A percentile compares a stretch with the other conserved stretches of the same genome.
Conservation (phyloP, 2,113 vertebrate genomes). For the Muscicapa adusta region DNA sequence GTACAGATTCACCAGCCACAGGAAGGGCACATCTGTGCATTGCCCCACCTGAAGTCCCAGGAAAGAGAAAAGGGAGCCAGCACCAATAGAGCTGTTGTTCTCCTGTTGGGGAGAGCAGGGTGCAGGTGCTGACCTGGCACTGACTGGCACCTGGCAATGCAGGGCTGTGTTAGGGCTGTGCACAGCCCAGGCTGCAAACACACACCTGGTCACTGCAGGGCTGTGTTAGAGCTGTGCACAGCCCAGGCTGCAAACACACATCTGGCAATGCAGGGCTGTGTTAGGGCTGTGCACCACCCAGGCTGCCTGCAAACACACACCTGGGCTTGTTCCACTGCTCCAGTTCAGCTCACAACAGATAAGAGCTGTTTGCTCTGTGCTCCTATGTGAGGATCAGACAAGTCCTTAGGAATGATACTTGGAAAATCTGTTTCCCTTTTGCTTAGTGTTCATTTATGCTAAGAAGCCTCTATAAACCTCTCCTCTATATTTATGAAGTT, state of each 20-base stretch:
- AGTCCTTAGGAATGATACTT: background rate
- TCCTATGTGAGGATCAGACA: background rate
- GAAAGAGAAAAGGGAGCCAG: background rate
- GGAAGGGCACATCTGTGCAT: background rate
- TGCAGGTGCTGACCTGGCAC: fast-evolving
- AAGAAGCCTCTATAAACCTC: background rate
- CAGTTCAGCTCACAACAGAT: background rate
- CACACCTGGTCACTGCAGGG: too few relatives aligned
- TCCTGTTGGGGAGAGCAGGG: fast-evolving
- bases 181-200: too few relatives aligned
- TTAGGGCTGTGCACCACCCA: too few relatives aligned
- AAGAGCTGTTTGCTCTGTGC: background rate
- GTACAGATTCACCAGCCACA: fast-evolving
- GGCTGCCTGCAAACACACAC: too few relatives aligned
- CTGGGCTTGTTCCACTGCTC: background rate
- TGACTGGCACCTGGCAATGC: fast-evolving
- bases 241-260: background rate
- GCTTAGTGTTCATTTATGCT: background rate
- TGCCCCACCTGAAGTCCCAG: background rate
- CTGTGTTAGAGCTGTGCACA: fast-evolving
- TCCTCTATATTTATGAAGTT: background rate
- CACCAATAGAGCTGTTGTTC: fast-evolving
- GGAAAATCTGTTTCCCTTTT: background rate
- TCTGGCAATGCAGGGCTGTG: background rate
- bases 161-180: too few relatives aligned